These are phyloP conservation scores for Pteronotus mesoamericanus DNA, from an alignment of 2,797 vertebrate genomes.

Conservation along the genomic window DNA sequence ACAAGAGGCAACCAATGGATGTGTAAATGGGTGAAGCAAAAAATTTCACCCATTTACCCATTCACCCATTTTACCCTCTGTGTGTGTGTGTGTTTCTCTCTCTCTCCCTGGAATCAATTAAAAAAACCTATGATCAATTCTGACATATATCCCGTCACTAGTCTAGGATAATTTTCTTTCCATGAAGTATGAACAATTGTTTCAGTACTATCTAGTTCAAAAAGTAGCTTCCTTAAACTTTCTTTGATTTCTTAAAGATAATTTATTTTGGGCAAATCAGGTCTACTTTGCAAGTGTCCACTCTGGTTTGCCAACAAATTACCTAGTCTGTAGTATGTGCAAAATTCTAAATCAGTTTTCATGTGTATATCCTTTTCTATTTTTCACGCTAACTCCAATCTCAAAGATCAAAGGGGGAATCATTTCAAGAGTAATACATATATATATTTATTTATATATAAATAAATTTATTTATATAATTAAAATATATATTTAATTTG, in stretches of 20 bases:
- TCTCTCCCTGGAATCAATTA: neutral
- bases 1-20: neutral
- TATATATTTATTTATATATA: too few species aligned
- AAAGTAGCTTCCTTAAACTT: neutral
- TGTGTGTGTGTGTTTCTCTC: too few species aligned
- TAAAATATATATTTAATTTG: neutral
- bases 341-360: neutral
- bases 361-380: neutral
- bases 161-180: neutral
- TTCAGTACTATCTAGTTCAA: neutral
- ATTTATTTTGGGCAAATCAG: neutral
- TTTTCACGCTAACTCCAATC: neutral
- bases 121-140: neutral
- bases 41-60: too few species aligned
- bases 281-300: neutral
- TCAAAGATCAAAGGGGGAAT: neutral
- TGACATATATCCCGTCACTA: neutral
- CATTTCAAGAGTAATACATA: neutral
- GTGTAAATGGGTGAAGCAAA: neutral
- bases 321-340: neutral
- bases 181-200: neutral
- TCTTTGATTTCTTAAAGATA: neutral
- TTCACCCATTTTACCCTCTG: too few species aligned
- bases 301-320: neutral
- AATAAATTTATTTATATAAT: too few species aligned